Evolutionary conservation across 2,797 vertebrate species (phyloP).

Genomic region (Lates japonicus): DNA sequence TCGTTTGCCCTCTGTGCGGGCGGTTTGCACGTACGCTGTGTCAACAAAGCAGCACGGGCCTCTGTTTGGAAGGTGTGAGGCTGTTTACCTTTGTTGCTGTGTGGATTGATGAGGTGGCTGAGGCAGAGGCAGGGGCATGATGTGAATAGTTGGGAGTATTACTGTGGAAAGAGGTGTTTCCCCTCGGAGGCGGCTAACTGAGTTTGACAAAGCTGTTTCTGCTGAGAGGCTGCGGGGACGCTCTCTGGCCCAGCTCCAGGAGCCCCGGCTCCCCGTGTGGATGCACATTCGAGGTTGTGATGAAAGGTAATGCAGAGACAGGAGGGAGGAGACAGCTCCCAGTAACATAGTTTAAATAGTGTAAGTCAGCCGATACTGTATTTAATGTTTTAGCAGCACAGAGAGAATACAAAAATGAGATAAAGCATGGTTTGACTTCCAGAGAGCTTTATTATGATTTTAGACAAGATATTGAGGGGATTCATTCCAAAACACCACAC

Average conservation of each 20-base stretch:
- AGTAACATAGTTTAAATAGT: constrained; percentile 43
- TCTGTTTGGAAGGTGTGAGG: constrained; percentile 72
- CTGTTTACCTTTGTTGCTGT: constrained; percentile 86
- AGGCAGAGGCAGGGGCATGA: constrained; percentile 76
- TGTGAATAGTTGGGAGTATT: constrained; percentile 81
- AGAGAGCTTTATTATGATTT: constrained; percentile 15
- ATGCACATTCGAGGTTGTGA: constrained; percentile 68
- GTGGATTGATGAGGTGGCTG: constrained; percentile 81
- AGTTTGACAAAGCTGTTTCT: constrained; percentile 86
- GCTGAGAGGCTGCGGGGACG: constrained; percentile 71
- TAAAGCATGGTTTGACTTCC: constrained; percentile 16
- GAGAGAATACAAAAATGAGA: constrained; percentile 19
- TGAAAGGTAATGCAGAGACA: constrained; percentile 63
- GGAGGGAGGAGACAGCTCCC: constrained; percentile 42
- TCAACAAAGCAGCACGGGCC: constrained; percentile 79
- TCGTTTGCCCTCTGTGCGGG: constrained; percentile 64
- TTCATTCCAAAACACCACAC: not conserved
- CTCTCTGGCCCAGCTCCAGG: constrained; percentile 71
- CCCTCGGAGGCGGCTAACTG: constrained; percentile 79
- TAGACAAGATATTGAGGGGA: not conserved
- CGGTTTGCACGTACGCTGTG: constrained; percentile 72
- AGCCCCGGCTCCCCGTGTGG: constrained; percentile 53
- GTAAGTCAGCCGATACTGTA: constrained; percentile 29
- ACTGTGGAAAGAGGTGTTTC: constrained; percentile 77
- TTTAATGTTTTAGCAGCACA: constrained; percentile 44